Percentiles rank a stretch among this genome's conserved stretches.
phyloP scores from a whole-genome alignment of 2,797 vertebrate species.

The Oreortyx pictus region DNA sequence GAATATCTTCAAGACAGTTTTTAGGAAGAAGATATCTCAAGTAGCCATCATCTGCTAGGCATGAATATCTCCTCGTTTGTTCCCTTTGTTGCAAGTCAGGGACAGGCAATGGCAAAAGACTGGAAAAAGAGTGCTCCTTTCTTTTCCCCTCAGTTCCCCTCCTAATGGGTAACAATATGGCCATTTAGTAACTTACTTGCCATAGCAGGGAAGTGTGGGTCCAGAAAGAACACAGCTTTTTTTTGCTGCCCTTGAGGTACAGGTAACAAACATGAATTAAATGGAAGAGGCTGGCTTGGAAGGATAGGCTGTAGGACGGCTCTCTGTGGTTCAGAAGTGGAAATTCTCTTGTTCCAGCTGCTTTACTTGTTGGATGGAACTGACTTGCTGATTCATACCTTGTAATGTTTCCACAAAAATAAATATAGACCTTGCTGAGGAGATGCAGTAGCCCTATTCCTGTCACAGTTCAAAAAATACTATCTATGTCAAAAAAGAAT shows the following conservation, averaged over 20 bases:
- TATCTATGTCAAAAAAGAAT: not conserved
- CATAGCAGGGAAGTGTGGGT: rapidly evolving
- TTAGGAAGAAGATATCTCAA: not conserved
- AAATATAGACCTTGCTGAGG: not conserved
- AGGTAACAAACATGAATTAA: rapidly evolving
- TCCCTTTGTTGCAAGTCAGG: not conserved
- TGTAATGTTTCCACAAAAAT: not conserved
- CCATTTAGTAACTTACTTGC: not conserved
- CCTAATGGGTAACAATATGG: not conserved
- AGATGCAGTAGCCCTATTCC: not conserved
- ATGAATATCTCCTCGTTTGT: not conserved
- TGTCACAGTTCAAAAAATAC: not conserved
- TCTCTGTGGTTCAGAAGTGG: not conserved
- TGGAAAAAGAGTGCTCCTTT: not conserved
- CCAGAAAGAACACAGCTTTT: not conserved
- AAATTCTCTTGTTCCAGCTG: not conserved
- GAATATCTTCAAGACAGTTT: not conserved
- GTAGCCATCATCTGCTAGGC: not conserved
- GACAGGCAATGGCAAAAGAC: not conserved
- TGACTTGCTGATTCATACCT: not conserved
- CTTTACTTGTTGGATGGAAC: not conserved
- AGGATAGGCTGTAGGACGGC: not conserved
- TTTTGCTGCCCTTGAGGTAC: not conserved
- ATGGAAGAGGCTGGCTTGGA: not conserved
- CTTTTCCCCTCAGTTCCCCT: not conserved